Evolutionary conservation across 2,888 invertebrate genomes (phyloP).

Genomic region (Phaonia tiefii): DNA sequence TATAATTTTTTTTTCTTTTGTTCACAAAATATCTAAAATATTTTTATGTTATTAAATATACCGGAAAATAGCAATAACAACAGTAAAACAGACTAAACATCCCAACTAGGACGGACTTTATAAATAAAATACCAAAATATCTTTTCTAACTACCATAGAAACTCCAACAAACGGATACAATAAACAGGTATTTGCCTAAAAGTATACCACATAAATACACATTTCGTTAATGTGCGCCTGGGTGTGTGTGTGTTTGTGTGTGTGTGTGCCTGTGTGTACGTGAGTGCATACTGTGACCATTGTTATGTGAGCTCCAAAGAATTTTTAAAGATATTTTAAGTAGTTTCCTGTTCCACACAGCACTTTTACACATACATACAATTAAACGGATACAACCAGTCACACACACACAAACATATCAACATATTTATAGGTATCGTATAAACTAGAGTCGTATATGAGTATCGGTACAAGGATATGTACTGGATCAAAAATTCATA

Average conservation of each 20-base stretch:
- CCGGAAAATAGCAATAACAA: constrained; percentile 1
- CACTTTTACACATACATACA: constrained; percentile 11
- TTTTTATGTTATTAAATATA: constrained; percentile 3
- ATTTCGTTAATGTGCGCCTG: neutral
- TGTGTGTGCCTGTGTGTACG: neutral
- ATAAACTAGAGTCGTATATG: no score
- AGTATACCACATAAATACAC: constrained; percentile 32
- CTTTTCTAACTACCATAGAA: constrained; percentile 19
- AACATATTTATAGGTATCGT: no score
- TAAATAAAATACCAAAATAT: constrained; percentile 56
- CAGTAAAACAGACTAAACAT: neutral
- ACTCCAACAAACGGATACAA: constrained; percentile 10
- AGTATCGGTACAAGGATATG: no score
- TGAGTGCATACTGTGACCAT: neutral
- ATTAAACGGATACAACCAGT: neutral
- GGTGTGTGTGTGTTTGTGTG: neutral
- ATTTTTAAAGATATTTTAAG: constrained; percentile 64
- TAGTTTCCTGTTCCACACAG: constrained; percentile 62
- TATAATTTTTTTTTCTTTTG: no score
- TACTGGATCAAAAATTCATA: no score
- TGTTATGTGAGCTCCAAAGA: constrained; percentile 33
- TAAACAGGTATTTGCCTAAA: constrained; percentile 56
- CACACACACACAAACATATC: constrained; percentile 18
- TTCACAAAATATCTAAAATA: constrained; percentile 20
- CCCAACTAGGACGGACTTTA: constrained; percentile 14